These are phyloP conservation scores for Lapara coniferarum DNA, from an alignment of 2,888 invertebrate genomes.

Conservation along the genomic window DNA sequence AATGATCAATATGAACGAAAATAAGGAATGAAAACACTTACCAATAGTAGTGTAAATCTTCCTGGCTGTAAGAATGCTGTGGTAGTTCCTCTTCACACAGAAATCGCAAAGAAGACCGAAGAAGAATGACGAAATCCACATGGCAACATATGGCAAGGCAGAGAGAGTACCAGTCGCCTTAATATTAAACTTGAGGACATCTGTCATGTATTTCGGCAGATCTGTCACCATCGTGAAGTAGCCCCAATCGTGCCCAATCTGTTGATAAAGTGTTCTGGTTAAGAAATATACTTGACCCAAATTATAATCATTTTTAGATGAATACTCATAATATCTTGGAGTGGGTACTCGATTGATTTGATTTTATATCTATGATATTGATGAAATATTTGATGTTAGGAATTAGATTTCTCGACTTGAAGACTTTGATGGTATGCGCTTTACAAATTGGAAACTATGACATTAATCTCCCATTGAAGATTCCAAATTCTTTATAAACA, in stretches of 20 bases:
- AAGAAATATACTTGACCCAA: constrained; percentile 23
- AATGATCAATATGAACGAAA: no score
- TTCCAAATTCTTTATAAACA: no score
- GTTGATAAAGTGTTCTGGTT: constrained; percentile 43
- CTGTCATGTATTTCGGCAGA: constrained; percentile 87
- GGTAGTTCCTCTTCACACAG: constrained; percentile 83
- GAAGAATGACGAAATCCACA: constrained; percentile 86
- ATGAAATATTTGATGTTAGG: background rate
- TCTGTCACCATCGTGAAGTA: constrained; percentile 89
- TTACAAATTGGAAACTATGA: no score
- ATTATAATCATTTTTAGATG: constrained; percentile 26
- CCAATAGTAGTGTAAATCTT: constrained; percentile 88
- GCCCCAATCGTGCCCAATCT: constrained; percentile 88
- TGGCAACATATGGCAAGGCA: constrained; percentile 86
- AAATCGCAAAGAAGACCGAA: constrained; percentile 88
- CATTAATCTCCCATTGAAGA: no score
- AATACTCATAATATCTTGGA: constrained; percentile 15
- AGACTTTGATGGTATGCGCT: no score
- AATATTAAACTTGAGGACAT: constrained; percentile 86
- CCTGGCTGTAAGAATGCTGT: constrained; percentile 82
- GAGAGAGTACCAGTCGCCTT: constrained; percentile 85
- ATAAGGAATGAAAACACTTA: constrained; percentile 55
- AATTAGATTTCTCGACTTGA: no score
- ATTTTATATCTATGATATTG: constrained; percentile 19
- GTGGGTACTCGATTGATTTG: constrained; percentile 23